Evolutionary conservation across 2,797 vertebrate genomes (phyloP).

Genomic region (Lemur catta): DNA sequence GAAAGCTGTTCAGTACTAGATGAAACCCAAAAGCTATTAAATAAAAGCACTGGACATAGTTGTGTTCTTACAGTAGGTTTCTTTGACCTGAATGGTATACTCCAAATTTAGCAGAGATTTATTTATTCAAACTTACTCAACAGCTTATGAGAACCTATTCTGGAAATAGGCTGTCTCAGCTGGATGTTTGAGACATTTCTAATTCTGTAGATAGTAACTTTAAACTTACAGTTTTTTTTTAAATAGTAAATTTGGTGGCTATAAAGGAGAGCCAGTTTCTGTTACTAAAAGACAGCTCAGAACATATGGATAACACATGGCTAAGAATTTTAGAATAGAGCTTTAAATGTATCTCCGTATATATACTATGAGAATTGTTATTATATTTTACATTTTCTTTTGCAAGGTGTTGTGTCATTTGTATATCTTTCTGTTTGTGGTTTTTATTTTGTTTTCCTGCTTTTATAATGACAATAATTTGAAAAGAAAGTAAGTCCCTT

Average conservation of each 20-base stretch:
- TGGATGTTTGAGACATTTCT: conserved; percentile 29
- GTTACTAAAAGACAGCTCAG: not conserved
- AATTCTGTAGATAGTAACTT: conserved; percentile 47
- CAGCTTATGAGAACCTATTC: conserved; percentile 23
- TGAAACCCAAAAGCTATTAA: not conserved
- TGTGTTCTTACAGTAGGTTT: not conserved
- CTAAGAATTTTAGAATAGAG: conserved; percentile 29
- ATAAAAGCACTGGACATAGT: not conserved
- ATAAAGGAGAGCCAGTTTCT: conserved; percentile 23
- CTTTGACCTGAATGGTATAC: not conserved
- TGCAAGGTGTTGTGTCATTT: conserved; percentile 24
- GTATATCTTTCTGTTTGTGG: not conserved
- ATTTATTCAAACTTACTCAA: conserved; percentile 22
- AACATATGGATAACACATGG: not conserved
- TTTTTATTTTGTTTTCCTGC: conserved; percentile 34
- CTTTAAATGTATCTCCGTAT: conserved; percentile 16
- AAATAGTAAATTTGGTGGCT: conserved; percentile 15
- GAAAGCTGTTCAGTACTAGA: not conserved
- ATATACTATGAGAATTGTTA: conserved; percentile 41
- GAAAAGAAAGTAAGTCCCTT: conserved; percentile 5
- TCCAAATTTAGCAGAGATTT: conserved; percentile 49
- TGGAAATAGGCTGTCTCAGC: conserved; percentile 6
- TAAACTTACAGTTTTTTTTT: not conserved
- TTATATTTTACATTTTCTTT: conserved; percentile 4
- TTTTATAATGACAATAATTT: conserved; percentile 39